A percentile compares a stretch with the other conserved stretches of the same genome.
These are phyloP conservation scores for Cinara cedri DNA, from an alignment of 2,888 invertebrate genomes.

Conservation along the genomic window DNA sequence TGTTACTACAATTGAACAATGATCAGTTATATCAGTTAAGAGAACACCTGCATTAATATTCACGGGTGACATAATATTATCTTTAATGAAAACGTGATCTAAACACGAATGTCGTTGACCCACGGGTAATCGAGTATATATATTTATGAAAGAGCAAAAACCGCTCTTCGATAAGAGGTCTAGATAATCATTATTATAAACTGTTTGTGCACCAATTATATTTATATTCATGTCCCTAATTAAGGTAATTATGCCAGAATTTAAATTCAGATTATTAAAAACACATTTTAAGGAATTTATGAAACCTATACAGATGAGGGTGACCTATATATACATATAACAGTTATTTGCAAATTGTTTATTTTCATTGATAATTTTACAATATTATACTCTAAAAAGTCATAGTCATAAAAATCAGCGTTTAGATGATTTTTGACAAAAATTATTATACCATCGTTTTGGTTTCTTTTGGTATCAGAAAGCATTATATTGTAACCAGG, in stretches of 20 bases:
- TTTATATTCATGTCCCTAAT: background rate
- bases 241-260: background rate
- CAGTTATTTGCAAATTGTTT: background rate
- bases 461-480: slow-evolving; percentile 19
- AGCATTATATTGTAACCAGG: background rate
- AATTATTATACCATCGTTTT: slow-evolving; percentile 1
- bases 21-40: too few relatives aligned
- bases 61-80: too few relatives aligned
- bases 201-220: background rate
- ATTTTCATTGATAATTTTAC: background rate
- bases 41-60: too few relatives aligned
- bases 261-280: background rate
- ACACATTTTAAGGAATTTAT: background rate
- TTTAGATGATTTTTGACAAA: background rate
- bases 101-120: background rate
- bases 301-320: background rate
- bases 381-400: background rate
- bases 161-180: background rate
- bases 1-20: too few relatives aligned
- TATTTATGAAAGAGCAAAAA: background rate
- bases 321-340: background rate
- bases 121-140: background rate
- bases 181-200: background rate
- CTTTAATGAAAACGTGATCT: slow-evolving; percentile 1
- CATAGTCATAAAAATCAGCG: background rate